Conservation (phyloP, 2,113 vertebrate species). For the Phocoena sinus region DNA sequence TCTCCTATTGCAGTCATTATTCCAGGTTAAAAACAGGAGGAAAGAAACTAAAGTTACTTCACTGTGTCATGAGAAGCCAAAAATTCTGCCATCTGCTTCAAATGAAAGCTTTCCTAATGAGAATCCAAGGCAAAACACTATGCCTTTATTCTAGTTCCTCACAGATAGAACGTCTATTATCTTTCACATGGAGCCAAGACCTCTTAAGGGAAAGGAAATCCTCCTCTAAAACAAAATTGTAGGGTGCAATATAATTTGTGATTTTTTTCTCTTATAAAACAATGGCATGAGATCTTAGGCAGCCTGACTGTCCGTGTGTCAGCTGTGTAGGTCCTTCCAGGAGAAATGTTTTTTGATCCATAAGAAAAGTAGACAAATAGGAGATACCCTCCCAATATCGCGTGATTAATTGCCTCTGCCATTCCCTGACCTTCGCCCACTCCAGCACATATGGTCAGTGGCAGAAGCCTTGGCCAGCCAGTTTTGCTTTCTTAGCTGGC, state of each 20-base stretch:
- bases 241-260: not conserved
- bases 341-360: not conserved
- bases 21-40: not conserved
- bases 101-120: not conserved
- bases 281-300: not conserved
- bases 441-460: conserved; percentile 5
- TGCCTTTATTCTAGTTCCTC: not conserved
- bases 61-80: not conserved
- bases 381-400: not conserved
- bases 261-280: not conserved
- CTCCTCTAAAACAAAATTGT: conserved; percentile 19
- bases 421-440: conserved; percentile 52
- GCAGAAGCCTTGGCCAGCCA: not conserved
- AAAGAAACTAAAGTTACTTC: not conserved
- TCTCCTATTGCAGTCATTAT: not conserved
- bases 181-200: not conserved
- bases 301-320: not conserved
- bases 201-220: not conserved
- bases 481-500: conserved; percentile 55
- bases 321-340: not conserved
- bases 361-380: not conserved
- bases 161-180: not conserved
- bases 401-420: not conserved
- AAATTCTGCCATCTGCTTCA: not conserved
- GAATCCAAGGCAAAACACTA: not conserved